Base-by-base conservation (phyloP, 2,113 vertebrate species). In the Thamnaconus septentrionalis region DNA sequence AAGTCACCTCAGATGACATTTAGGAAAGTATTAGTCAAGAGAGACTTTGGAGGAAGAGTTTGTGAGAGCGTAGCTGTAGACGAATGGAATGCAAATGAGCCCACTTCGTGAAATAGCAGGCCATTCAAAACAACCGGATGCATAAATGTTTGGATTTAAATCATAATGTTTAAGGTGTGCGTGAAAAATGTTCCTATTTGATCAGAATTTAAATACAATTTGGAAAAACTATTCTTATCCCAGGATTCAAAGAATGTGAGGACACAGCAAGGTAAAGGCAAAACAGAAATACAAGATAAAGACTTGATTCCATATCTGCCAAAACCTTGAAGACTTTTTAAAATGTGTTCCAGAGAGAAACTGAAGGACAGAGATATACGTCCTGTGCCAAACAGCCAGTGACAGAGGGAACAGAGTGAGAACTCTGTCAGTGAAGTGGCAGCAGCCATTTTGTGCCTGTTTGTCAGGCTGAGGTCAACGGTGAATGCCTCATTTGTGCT, bases 401-500 rank as follows among this genome's bases (percentile, higher is more conserved):
- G 64, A 87, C 18, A 31, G 18, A 31, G 18, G 69, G 83, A 86
- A 68, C 85, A 86, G 81, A 5, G 54, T 52, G 63, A 59, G 18
- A 71, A 61, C 41, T n/a, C 6, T 5, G 54, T 46, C 0, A 47
- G 52, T 54, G 56, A 44, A 61, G 41, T 48, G 42, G 62, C 41
- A 50, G 62, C 49, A 66, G 78, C 79, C 72, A 81, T 83, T 80
- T 88, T 78, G 71, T 76, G 59, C 66, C 61, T 63, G 40, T 57
- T 70, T 45, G 46, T 70, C 52, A 61, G 64, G n/a, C 5, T 61
- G 44, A 18, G 73, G 64, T 84, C 75, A 72, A 82, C 63, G 75
- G 10, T 50, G 41, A 78, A 85, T 0, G 83, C 84, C 76, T 88
- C 69, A 68, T 82, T 88, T 89, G 57, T 31, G 53, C 64, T 71